phyloP scores from a whole-genome alignment of 1,140 invertebrate species.

The Drosophila littoralis region DNA sequence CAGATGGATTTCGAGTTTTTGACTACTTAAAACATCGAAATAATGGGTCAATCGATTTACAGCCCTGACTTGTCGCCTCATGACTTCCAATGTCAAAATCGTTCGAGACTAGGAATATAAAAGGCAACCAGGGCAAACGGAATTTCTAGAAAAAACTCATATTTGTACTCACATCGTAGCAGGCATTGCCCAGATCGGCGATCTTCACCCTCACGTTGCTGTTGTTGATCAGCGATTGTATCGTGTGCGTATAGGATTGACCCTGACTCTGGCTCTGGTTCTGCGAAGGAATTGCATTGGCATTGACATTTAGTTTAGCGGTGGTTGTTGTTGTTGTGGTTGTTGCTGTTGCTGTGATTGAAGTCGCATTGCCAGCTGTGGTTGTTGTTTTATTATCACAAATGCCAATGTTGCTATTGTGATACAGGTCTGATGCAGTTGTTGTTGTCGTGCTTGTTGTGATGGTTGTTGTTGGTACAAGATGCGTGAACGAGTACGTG shows the following conservation, averaged over 20 bases:
- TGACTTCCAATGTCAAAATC: too few species aligned
- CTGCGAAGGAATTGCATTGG: conserved; percentile 82
- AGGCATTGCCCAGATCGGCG: conserved; percentile 99
- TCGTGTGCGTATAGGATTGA: conserved; percentile 84
- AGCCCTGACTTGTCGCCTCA: too few species aligned
- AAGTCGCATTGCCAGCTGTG: conserved; percentile 39
- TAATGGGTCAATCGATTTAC: too few species aligned
- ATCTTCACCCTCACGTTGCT: conserved; percentile 97
- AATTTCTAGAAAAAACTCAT: too few species aligned
- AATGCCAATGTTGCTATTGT: conserved; percentile 51
- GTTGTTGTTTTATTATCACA: conserved; percentile 46
- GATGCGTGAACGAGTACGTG: conserved; percentile 65
- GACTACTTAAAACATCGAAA: too few species aligned
- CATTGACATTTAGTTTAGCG: conserved; percentile 79
- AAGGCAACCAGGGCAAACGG: not conserved
- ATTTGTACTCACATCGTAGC: conserved; percentile 89
- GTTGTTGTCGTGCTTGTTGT: conserved; percentile 33
- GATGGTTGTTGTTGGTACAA: conserved; percentile 54
- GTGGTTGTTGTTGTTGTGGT: conserved; percentile 53
- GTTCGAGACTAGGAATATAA: too few species aligned
- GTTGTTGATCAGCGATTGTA: conserved; percentile 93
- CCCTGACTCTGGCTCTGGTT: conserved; percentile 69
- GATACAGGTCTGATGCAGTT: conserved; percentile 48
- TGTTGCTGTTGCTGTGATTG: conserved; percentile 29
- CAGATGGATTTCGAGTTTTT: not conserved